These are phyloP conservation scores for Dufourea novaeangliae DNA, from an alignment of 1,140 invertebrate species.

Conservation along the genomic window DNA sequence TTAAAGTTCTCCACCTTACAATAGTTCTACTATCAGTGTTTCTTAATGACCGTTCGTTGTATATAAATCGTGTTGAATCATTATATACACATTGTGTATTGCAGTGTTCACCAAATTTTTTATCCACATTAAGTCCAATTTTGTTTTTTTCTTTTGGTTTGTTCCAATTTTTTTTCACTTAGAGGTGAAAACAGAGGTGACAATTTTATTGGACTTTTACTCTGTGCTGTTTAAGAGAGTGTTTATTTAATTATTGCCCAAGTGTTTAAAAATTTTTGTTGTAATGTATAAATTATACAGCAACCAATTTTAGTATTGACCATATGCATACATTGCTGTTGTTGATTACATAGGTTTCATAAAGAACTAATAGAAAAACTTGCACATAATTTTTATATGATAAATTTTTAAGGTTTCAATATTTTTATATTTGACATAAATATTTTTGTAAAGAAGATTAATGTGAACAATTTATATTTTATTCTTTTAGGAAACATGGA, in stretches of 20 bases:
- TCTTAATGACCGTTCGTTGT: not conserved
- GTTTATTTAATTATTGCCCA: not conserved
- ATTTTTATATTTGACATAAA: not conserved
- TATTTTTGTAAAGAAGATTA: not conserved
- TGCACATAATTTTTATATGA: not conserved
- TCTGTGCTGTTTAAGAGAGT: not conserved
- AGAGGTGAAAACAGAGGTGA: not conserved
- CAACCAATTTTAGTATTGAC: not conserved
- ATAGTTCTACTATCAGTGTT: not conserved
- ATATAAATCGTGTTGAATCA: constrained; percentile 26
- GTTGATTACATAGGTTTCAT: not conserved
- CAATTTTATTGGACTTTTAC: not conserved
- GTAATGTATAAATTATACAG: not conserved
- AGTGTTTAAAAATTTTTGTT: not conserved
- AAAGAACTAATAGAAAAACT: no score
- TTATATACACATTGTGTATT: constrained; percentile 7
- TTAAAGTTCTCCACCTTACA: not conserved
- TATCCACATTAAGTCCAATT: not conserved
- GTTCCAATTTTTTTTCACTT: not conserved
- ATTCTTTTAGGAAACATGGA: constrained; percentile 60
- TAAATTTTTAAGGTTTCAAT: not conserved
- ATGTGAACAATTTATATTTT: constrained; percentile 12
- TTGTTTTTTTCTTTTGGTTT: not conserved
- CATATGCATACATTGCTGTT: not conserved
- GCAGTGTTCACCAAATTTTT: constrained; percentile 4